phyloP scores from a whole-genome alignment of 2,797 vertebrate genomes.

The Okamejei kenojei region DNA sequence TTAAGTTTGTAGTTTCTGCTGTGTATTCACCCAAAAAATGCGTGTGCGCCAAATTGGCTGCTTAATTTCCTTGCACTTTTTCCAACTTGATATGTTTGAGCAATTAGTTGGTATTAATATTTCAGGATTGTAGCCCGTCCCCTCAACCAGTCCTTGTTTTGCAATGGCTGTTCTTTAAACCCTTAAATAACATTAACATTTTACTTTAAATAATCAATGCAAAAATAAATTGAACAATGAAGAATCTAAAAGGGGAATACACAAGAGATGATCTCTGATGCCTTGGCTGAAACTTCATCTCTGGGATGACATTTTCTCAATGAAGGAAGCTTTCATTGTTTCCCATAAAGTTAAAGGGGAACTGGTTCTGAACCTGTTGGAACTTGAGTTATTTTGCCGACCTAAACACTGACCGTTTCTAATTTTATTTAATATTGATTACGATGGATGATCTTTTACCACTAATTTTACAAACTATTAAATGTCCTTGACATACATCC shows the following conservation, averaged over 20 bases:
- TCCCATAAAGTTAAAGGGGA: not conserved
- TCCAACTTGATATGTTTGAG: not conserved
- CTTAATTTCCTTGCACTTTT: not conserved
- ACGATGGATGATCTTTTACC: not conserved
- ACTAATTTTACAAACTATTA: not conserved
- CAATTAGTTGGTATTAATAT: not conserved
- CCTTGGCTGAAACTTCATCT: not conserved
- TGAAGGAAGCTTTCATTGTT: conserved; percentile 24
- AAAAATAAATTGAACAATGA: too few relatives aligned
- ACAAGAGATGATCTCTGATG: not conserved
- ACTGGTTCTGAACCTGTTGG: not conserved
- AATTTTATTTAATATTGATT: not conserved
- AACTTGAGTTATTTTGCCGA: too few relatives aligned
- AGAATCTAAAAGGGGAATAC: not conserved
- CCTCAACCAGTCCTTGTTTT: not conserved
- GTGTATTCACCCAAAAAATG: not conserved
- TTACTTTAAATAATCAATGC: not conserved
- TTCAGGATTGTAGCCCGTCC: not conserved
- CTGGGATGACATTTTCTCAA: conserved; percentile 25
- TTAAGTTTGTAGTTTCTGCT: not conserved
- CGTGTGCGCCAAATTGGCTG: too few relatives aligned
- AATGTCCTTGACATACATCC: too few relatives aligned
- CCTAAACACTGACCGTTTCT: not conserved
- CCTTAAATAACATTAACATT: not conserved
- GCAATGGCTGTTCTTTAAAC: not conserved